Conservation (phyloP, 2,113 vertebrate species). For the Glaucomys volans region DNA sequence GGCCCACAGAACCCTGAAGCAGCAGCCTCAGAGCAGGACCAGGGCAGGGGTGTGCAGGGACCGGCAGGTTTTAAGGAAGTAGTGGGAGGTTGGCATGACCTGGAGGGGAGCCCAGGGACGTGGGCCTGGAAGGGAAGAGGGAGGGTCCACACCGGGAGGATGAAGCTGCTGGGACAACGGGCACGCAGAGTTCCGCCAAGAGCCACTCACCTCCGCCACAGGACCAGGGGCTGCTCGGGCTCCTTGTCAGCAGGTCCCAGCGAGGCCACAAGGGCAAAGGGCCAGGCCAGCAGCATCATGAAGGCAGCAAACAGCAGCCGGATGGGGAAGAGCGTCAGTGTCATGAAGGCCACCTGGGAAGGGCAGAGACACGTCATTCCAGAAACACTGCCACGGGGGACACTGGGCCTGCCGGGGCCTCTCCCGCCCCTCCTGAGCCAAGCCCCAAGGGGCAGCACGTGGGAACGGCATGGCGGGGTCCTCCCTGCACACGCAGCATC, state of each 20-base stretch:
- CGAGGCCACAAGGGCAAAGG: slow-evolving; percentile 94
- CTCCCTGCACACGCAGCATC: no score
- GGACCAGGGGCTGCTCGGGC: slow-evolving; percentile 91
- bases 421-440: not conserved
- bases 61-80: accelerated
- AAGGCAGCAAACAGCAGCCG: slow-evolving; percentile 95
- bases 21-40: not conserved
- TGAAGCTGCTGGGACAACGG: not conserved
- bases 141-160: accelerated
- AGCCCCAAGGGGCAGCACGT: not conserved
- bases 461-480: no score
- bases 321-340: slow-evolving; percentile 96
- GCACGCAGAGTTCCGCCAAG: not conserved
- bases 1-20: not conserved
- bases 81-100: accelerated
- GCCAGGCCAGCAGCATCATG: slow-evolving; percentile 99
- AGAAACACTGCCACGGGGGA: not conserved
- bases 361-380: not conserved
- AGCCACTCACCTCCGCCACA: slow-evolving; percentile 93
- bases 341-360: slow-evolving; percentile 95
- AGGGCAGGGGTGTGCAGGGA: not conserved
- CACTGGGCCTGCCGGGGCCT: not conserved
- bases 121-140: no score
- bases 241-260: slow-evolving; percentile 91
- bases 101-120: accelerated